Conservation (phyloP, 2,888 invertebrate genomes). For the Lithosia quadra region DNA sequence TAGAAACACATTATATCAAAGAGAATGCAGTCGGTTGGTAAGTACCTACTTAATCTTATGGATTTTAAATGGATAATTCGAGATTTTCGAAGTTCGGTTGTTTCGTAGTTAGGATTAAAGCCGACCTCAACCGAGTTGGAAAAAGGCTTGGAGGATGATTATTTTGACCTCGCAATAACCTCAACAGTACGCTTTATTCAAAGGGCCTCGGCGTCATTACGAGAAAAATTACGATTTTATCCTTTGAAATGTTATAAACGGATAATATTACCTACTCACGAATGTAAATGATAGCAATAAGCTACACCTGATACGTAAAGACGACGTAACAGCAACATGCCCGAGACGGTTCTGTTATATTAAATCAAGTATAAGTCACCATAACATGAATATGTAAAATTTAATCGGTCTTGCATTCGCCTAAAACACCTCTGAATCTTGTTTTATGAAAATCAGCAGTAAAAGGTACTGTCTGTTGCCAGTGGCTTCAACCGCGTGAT, state of each 20-base stretch:
- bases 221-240: conserved; percentile 5
- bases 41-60: too few relatives aligned
- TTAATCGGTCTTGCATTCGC: conserved; percentile 21
- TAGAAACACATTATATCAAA: too few relatives aligned
- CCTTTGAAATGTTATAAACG: conserved; percentile 4
- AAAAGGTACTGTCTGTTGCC: background rate
- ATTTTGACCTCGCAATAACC: background rate
- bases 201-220: background rate
- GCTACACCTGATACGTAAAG: conserved; percentile 23
- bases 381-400: background rate
- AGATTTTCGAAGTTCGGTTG: too few relatives aligned
- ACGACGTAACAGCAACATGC: conserved; percentile 3
- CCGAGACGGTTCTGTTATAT: conserved; percentile 22
- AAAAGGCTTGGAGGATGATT: too few relatives aligned
- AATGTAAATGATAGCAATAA: conserved; percentile 25
- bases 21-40: too few relatives aligned
- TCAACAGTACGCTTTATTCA: background rate
- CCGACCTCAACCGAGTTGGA: too few relatives aligned
- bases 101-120: too few relatives aligned
- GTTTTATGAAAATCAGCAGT: conserved; percentile 25
- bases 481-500: background rate
- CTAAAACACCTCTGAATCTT: conserved; percentile 26
- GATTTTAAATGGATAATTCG: too few relatives aligned
- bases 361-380: conserved; percentile 35
- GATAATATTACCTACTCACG: conserved; percentile 13